These are phyloP conservation scores for Tauraco hartlaubi DNA, from an alignment of 2,797 vertebrate genomes.

Conservation along the genomic window DNA sequence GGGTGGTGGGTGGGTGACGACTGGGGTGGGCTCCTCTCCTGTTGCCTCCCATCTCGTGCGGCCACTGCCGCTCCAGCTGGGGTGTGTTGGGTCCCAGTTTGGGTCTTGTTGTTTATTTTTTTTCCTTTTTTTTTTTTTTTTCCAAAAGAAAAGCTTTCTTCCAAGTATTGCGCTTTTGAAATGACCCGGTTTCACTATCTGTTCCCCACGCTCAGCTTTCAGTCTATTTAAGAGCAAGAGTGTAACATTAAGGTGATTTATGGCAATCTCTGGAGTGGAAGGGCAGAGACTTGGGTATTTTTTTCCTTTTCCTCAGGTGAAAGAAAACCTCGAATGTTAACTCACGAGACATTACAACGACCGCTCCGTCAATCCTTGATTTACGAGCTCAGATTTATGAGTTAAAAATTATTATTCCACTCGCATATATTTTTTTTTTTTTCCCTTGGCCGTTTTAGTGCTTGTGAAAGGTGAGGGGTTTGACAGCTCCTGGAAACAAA, in stretches of 20 bases:
- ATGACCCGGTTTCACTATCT: not conserved
- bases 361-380: conserved; percentile 35
- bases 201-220: not conserved
- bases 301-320: conserved; percentile 62
- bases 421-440: not conserved
- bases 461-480: conserved; percentile 74
- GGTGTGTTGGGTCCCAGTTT: not conserved
- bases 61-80: not conserved
- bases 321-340: conserved; percentile 46
- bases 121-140: not conserved
- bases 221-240: not conserved
- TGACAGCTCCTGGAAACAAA: conserved; percentile 74
- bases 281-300: not conserved
- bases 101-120: not conserved
- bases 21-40: not conserved
- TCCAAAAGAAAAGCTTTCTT: not conserved
- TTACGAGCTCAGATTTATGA: conserved; percentile 64
- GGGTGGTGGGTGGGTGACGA: not conserved
- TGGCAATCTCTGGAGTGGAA: not conserved
- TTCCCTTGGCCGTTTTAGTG: conserved; percentile 40
- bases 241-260: conserved; percentile 60
- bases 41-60: not conserved
- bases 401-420: conserved; percentile 54
- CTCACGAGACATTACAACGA: not conserved
- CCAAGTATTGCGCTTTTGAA: not conserved